These are phyloP conservation scores for Elaphurus davidianus DNA, from an alignment of 2,113 vertebrate species.

Conservation along the genomic window DNA sequence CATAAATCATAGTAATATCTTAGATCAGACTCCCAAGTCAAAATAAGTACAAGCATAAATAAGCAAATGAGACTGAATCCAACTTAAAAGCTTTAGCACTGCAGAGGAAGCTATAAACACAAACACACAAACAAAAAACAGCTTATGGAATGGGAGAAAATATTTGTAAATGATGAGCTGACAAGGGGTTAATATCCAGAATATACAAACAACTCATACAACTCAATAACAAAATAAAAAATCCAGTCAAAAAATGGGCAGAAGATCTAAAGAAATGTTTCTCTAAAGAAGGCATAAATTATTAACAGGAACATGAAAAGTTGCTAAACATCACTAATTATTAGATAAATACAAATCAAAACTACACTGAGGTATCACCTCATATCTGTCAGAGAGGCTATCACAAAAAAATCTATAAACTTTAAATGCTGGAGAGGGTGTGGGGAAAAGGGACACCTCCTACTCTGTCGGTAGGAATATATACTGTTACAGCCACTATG, in stretches of 20 bases:
- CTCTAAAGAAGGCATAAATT: not conserved
- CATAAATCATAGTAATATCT: not conserved
- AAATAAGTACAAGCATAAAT: not conserved
- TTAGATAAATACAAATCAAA: not conserved
- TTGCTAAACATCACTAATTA: not conserved
- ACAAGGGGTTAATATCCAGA: not conserved
- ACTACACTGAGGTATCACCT: not conserved
- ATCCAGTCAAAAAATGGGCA: not conserved
- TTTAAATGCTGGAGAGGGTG: not conserved
- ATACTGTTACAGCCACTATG: not conserved
- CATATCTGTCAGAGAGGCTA: not conserved
- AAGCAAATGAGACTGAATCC: not conserved
- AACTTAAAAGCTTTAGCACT: not conserved
- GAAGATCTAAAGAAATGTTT: not conserved
- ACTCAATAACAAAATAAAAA: not conserved
- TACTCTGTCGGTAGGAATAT: not conserved
- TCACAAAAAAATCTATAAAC: not conserved
- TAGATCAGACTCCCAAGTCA: not conserved
- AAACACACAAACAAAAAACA: not conserved
- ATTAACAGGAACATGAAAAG: not conserved
- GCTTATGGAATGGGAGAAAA: not conserved
- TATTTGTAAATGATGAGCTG: not conserved
- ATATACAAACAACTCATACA: not conserved
- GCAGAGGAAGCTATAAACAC: not conserved
- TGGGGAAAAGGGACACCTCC: not conserved